Percentiles rank a stretch among this genome's conserved stretches.
phyloP scores from a whole-genome alignment of 2,888 invertebrate species.

The Tenthredo livida region DNA sequence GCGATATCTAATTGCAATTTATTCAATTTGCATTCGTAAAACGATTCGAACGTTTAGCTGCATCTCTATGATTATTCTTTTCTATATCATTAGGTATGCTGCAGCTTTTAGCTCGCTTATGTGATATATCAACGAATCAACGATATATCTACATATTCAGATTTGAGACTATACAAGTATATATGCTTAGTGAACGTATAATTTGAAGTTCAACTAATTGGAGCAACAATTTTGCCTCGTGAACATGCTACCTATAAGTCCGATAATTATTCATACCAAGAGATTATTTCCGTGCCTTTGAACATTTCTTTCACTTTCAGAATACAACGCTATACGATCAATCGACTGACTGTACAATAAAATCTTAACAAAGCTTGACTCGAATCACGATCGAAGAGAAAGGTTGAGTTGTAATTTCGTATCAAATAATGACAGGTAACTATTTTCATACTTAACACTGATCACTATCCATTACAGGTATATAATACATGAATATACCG shows the following conservation, averaged over 20 bases:
- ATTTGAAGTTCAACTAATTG: neutral
- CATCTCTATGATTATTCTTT: neutral
- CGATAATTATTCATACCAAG: neutral
- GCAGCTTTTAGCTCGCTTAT: neutral
- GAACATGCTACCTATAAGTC: neutral
- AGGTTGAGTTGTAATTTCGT: conserved; percentile 1
- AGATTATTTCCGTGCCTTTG: neutral
- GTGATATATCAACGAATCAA: conserved; percentile 11
- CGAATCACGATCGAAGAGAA: conserved; percentile 8
- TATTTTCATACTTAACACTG: neutral
- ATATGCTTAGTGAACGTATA: neutral
- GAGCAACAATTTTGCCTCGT: neutral
- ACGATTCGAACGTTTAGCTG: neutral
- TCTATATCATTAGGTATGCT: neutral
- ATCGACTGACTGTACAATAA: neutral
- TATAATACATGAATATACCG: neutral
- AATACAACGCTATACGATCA: neutral
- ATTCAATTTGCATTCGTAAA: neutral
- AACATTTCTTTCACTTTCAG: neutral
- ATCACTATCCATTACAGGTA: neutral
- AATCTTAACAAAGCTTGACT: neutral
- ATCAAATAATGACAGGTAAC: neutral
- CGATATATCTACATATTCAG: neutral
- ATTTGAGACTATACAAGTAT: no score
- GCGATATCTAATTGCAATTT: neutral